Base-by-base conservation (phyloP, 2,797 vertebrate species). In the Xenops minutus region DNA sequence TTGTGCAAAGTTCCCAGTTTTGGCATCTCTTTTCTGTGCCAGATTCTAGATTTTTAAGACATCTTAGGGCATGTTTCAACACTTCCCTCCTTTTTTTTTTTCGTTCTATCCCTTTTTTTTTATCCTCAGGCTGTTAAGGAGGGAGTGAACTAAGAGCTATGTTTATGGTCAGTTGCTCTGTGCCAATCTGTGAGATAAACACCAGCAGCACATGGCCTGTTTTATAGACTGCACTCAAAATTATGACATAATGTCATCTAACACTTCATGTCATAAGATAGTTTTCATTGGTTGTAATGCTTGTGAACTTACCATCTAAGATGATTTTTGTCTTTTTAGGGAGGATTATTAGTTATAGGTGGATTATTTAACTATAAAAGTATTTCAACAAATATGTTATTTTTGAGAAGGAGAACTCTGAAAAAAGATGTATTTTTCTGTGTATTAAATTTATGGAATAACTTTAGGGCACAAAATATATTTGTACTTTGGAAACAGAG, bases 161-260 rank as follows among this genome's bases (percentile, higher is more conserved):
- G 63, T 89, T 85, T 84, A 22, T 62, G 43, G 71, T 58, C 92
- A 87, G 54, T 64, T 92, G 62, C 46, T 82, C 36, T 66, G 26
- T 84, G 62, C 89, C 94, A 93, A 82, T 95, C 74, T 95, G 14
- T 7, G 43, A 90, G 83, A 95, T 93, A 94, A 92, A 71, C 48
- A 71, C 73, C 80, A 91, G 29, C 43, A 85, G 43, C 85, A 73
- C 19, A 2, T n/a, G 44, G 26, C 48, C 90, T 73, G 6, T 69
- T 94, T 92, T 94, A 79, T 51, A 90, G 88, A 24, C 46, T 72
- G 73, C 58, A 21, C 77, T 92, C 86, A 52, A 54, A 92, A 41
- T 69, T 46, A 22, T 27, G 16, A 29, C 43, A 12, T 79, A 59
- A 76, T 41, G 36, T 92, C 66, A 48, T 26, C 46, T 75, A 73